Base-by-base conservation (phyloP, 1,140 invertebrate species). In the Heliconius eleuchia region DNA sequence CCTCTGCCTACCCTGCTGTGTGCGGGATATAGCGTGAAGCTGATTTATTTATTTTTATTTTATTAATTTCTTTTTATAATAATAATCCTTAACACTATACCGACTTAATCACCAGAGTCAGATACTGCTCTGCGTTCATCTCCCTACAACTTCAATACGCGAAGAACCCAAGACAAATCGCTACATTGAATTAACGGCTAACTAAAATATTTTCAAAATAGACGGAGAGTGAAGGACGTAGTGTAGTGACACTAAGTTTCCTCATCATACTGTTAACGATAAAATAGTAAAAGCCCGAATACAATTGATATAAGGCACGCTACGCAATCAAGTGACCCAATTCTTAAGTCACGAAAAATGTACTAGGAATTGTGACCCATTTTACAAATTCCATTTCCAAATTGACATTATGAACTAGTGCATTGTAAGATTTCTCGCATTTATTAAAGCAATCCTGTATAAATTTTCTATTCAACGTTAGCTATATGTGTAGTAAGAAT, bases 321-420 rank as follows among this genome's bases (percentile, higher is more conserved):
- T 16, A 13, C 5, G n/a, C 27, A 66, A 5, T 57, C 23, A 66
- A 66, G 9, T 66, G 60, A 66, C 60, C 60, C 30, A 66, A 66
- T 66, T 66, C 11, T 1, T 30, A 66, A 6, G 27, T 23, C 60
- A 66, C 60, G 13, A 66, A 66, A 66, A 66, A 18, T 66, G 3
- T 66, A 27, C 60, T 8, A 66, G 23, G 4, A 30, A 66, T 30
- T 30, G 27, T 23, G 60, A 66, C 60, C 60, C 16, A 66, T 30
- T 66, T 66, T 66, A 66, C 60, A 66, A 57, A 27, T 30, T 66
- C 27, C 23, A 66, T 66, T 30, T 66, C 60, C 60, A 66, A 66
- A 66, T 66, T 66, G 60, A 66, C 30, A 30, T 13, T 13, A 30
- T 16, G 11, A 66, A 27, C 3, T 30, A 18, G 30, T 66, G 8